phyloP scores from a whole-genome alignment of 2,113 vertebrate species.

The Rutilus rutilus region DNA sequence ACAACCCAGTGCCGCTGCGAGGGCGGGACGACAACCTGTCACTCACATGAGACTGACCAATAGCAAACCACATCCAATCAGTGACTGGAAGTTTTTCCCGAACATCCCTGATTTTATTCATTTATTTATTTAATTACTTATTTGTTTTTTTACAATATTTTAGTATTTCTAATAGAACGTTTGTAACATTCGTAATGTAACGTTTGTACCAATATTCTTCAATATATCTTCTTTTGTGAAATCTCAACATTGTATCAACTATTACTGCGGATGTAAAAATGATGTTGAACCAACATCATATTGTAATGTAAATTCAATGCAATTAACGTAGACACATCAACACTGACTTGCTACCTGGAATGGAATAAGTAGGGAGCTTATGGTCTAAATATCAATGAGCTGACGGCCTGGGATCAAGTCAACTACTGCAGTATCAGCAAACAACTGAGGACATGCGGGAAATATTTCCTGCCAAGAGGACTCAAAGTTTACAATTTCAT shows the following conservation, averaged over 20 bases:
- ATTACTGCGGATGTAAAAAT: background rate
- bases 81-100: no score
- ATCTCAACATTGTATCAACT: background rate
- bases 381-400: slow-evolving; percentile 12
- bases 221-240: background rate
- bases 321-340: background rate
- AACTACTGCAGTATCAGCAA: slow-evolving; percentile 23
- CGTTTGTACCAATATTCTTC: no score
- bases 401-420: background rate
- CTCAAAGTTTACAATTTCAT: no score
- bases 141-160: no score
- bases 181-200: no score
- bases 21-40: no score
- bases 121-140: no score
- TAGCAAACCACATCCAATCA: no score
- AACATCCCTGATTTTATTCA: no score
- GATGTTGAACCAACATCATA: background rate
- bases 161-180: no score
- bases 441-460: slow-evolving; percentile 26
- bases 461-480: background rate
- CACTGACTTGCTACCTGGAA: background rate
- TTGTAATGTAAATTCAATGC: background rate
- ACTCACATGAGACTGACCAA: no score
- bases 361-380: slow-evolving; percentile 35
- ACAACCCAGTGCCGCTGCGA: no score